Evolutionary conservation across 1,140 invertebrate genomes (phyloP), one percentile per base, ranked within the genome.

Genomic region (Hermatobates lingyangjiaoensis): DNA sequence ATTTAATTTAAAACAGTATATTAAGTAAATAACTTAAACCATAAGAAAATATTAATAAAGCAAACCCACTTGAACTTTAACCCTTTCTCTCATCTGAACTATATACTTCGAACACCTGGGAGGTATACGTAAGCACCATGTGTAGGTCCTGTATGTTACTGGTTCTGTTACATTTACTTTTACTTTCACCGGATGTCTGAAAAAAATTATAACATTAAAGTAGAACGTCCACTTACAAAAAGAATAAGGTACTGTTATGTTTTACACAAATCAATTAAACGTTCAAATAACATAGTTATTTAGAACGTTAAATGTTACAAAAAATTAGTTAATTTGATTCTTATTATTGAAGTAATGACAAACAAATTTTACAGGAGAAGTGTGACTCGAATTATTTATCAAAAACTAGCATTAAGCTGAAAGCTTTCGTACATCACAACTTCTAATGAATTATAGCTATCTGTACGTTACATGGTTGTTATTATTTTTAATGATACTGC

Each of bases 91-190:
- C 40, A 59, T 50, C 45, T 57, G 52, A 3, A 54, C 45, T 10
- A 52, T 56, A 53, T 59, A 59, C 34, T 58, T 58, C 34, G 56
- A 56, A 40, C 60, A 61, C 21, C 60, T 50, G 23, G 60, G 60
- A n/a, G 60, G 60, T 3, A 61, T 55, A 20, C 54, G 53, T 21
- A 61, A 45, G 38, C 60, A 61, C 60, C 60, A 61, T 1, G 57
- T 57, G 55, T 60, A 59, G 5, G 50, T 52, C 21, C 56, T 51
- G 27, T 54, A 55, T 2, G 54, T 59, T 15, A 59, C 52, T 14
- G 60, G 60, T 39, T 56, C 57, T 34, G 57, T 56, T 27, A 59
- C 53, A 12, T 54, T 50, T 18, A 58, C 55, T 27, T 30, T 27
- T 18, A 59, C 48, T 18, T 34, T 55, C 3, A 56, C 58, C 24